Conservation (phyloP, 2,113 vertebrate genomes). For the Ellobius talpinus region DNA sequence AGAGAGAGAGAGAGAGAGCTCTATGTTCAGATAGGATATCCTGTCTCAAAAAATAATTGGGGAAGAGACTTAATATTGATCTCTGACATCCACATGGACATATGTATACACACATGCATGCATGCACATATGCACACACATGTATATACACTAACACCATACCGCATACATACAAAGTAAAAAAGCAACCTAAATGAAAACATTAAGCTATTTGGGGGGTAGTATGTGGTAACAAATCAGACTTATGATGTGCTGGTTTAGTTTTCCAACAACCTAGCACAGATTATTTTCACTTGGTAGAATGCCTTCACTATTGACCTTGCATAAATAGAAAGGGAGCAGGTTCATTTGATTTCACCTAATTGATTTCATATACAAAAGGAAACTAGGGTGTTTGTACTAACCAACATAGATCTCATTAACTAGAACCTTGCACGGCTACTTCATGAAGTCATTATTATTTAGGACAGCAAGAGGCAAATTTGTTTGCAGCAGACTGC, state of each 20-base stretch:
- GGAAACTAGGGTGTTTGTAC: constrained; percentile 60
- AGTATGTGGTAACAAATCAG: background rate
- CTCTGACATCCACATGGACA: background rate
- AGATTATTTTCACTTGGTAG: constrained; percentile 53
- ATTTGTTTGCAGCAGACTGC: constrained; percentile 41
- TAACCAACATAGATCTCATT: constrained; percentile 67
- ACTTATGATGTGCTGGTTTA: constrained; percentile 44
- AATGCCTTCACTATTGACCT: constrained; percentile 59
- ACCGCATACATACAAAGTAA: background rate
- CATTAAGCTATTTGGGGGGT: background rate
- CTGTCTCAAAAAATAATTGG: background rate
- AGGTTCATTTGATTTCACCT: constrained; percentile 68
- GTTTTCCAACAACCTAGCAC: constrained; percentile 58
- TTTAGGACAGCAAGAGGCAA: constrained; percentile 65
- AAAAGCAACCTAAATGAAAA: background rate
- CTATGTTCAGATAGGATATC: background rate
- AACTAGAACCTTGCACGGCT: constrained; percentile 66
- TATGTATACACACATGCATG: background rate
- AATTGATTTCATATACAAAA: constrained; percentile 78
- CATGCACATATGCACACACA: background rate
- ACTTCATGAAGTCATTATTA: constrained; percentile 53
- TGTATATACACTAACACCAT: background rate
- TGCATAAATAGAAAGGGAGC: background rate
- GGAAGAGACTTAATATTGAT: background rate
- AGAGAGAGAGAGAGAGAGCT: no score